These are phyloP conservation scores for Rousettus leschenaultii DNA, from an alignment of 2,113 vertebrate species.

Conservation along the genomic window DNA sequence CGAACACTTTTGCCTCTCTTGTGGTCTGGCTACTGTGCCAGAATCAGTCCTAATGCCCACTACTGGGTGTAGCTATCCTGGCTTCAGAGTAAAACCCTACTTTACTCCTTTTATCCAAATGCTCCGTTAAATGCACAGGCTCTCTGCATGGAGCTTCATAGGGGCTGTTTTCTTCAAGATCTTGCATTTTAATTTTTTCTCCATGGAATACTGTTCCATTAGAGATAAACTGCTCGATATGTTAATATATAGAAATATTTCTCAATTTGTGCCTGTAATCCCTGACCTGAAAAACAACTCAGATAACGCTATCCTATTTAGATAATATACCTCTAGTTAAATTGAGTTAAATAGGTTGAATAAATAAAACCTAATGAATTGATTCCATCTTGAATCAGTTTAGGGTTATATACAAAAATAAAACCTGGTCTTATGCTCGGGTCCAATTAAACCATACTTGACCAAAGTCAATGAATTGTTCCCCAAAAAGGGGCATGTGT, in stretches of 20 bases:
- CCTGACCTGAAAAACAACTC: constrained; percentile 31
- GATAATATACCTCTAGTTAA: neutral
- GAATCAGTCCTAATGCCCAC: constrained; percentile 36
- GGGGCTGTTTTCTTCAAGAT: neutral
- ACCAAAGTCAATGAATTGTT: neutral
- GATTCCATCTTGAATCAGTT: neutral
- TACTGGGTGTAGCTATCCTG: constrained; percentile 11
- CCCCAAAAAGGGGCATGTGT: neutral
- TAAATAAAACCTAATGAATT: neutral
- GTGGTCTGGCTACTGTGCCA: constrained; percentile 29
- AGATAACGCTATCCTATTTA: constrained; percentile 33
- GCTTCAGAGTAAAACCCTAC: neutral
- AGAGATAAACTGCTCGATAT: neutral
- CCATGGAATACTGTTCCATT: neutral
- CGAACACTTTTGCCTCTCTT: constrained; percentile 32
- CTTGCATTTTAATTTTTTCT: constrained; percentile 1
- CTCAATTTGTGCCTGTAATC: constrained; percentile 53
- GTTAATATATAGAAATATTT: constrained; percentile 25
- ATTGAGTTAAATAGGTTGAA: neutral
- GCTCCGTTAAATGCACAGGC: neutral
- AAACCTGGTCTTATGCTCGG: neutral
- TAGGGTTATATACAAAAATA: neutral
- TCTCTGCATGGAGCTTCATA: neutral
- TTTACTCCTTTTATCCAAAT: neutral
- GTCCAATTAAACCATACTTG: neutral